Percentiles rank a stretch among this genome's conserved stretches.
Conservation (phyloP, 2,888 invertebrate species). For the Oxyteleia sp. region DNA sequence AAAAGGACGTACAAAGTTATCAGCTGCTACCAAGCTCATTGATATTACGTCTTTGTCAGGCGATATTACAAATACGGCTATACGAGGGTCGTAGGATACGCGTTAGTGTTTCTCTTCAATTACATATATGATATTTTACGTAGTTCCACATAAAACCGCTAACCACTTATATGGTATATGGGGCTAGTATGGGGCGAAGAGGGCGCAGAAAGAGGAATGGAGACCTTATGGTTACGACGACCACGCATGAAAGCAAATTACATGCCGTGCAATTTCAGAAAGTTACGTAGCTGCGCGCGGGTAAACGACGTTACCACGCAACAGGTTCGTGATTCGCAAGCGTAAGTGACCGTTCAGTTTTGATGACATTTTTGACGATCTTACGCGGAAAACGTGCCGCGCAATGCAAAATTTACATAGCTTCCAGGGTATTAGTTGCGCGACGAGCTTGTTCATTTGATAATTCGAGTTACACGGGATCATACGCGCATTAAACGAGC, state of each 20-base stretch:
- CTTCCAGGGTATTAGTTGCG: conserved; percentile 6
- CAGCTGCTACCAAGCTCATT: conserved; percentile 8
- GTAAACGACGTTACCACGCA: conserved; percentile 74
- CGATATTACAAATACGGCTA: conserved; percentile 21
- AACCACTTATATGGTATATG: conserved; percentile 45
- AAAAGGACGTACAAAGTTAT: conserved; percentile 4
- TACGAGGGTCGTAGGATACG: conserved; percentile 1
- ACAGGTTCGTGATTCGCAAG: conserved; percentile 75
- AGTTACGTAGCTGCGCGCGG: conserved; percentile 65
- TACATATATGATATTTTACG: conserved; percentile 48
- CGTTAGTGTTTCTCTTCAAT: conserved; percentile 57
- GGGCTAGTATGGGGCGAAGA: conserved; percentile 5
- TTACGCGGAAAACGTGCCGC: conserved; percentile 42
- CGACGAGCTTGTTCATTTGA: conserved; percentile 27
- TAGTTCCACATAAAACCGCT: conserved; percentile 36
- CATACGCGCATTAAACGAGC: conserved; percentile 3
- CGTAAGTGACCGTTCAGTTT: conserved; percentile 73
- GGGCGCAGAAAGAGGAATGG: conserved; percentile 31
- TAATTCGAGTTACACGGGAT: conserved; percentile 15
- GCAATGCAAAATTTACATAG: conserved; percentile 27
- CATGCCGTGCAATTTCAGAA: conserved; percentile 72
- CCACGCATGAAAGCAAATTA: conserved; percentile 74
- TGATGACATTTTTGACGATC: conserved; percentile 69
- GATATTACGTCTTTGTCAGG: conserved; percentile 29
- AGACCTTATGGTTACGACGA: conserved; percentile 69